Conservation (phyloP, 2,888 invertebrate species). For the Conus canariensis region DNA sequence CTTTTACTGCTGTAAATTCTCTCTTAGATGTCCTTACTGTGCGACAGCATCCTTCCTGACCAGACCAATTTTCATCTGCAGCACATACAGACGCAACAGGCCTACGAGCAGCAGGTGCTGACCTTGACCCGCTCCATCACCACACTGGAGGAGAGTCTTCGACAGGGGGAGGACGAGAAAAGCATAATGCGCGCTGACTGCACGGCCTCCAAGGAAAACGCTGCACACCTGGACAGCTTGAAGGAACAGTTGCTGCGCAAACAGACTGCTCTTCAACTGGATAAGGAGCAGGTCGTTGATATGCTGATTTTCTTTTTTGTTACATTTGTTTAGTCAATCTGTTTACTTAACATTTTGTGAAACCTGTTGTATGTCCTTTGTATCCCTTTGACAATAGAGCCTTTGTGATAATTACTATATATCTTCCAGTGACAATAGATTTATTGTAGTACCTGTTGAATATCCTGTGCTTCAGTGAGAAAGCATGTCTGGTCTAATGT, state of each 20-base stretch:
- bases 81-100: conserved; percentile 72
- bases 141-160: conserved; percentile 73
- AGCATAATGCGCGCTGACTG: conserved; percentile 74
- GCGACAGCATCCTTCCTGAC: no score
- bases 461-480: no score
- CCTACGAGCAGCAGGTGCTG: conserved; percentile 76
- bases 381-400: no score
- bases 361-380: no score
- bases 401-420: no score
- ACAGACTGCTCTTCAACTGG: conserved; percentile 72
- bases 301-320: background rate
- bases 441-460: no score
- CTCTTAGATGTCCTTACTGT: no score
- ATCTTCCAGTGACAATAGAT: no score
- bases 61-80: conserved; percentile 45
- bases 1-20: no score
- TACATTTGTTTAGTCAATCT: background rate
- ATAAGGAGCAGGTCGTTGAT: conserved; percentile 75
- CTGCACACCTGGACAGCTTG: conserved; percentile 75
- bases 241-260: conserved; percentile 77
- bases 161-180: conserved; percentile 74
- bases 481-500: no score
- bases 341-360: no score
- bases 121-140: conserved; percentile 73
- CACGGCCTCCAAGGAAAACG: conserved; percentile 76